Conservation (phyloP, 1,140 invertebrate species). For the Ctenoplectra terminalis region DNA sequence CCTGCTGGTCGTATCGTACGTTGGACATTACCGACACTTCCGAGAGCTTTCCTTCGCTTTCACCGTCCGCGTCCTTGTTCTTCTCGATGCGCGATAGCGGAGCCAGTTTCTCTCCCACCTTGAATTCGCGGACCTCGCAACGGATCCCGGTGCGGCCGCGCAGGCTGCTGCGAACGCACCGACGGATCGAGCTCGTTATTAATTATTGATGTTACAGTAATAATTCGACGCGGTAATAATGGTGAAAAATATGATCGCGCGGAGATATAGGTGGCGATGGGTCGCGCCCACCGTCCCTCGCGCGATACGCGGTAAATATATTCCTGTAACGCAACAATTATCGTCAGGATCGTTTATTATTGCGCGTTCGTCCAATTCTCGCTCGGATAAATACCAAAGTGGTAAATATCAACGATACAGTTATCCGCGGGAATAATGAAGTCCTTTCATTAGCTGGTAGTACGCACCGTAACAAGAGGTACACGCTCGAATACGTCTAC, state of each 20-base stretch:
- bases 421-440: constrained; percentile 21
- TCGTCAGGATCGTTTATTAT: constrained; percentile 45
- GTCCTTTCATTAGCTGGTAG: neutral
- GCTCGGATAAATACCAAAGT: constrained; percentile 23
- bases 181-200: constrained; percentile 42
- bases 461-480: neutral
- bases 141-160: neutral
- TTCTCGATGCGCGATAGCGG: too few relatives aligned
- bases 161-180: neutral
- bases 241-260: constrained; percentile 55
- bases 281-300: neutral
- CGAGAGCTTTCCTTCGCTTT: too few relatives aligned
- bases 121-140: neutral
- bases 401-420: constrained; percentile 30
- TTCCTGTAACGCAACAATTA: constrained; percentile 59
- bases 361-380: constrained; percentile 43
- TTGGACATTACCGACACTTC: too few relatives aligned
- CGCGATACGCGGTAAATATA: constrained; percentile 50
- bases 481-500: neutral
- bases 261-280: constrained; percentile 31
- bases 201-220: constrained; percentile 52
- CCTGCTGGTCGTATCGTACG: too few relatives aligned
- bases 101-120: neutral
- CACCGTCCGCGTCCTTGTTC: too few relatives aligned
- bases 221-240: constrained; percentile 47